A percentile compares a stretch with the other conserved stretches of the same genome.
phyloP scores from a whole-genome alignment of 2,113 vertebrate species.

The Peromyscus polionotus region DNA sequence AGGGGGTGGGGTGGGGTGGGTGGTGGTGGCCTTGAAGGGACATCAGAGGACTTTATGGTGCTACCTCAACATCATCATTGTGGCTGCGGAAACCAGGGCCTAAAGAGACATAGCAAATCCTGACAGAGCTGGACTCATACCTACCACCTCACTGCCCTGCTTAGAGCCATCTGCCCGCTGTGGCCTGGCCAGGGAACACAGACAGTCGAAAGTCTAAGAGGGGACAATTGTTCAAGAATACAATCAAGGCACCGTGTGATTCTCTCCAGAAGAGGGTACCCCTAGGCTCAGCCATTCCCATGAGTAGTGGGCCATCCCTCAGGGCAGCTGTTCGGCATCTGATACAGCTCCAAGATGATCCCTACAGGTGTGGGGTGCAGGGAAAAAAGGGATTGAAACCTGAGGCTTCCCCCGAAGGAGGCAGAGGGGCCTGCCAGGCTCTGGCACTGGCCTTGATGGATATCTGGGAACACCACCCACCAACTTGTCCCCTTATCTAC shows the following conservation, averaged over 20 bases:
- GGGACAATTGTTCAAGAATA: background rate
- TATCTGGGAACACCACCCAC: rapidly evolving
- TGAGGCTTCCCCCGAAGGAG: background rate
- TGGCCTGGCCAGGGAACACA: background rate
- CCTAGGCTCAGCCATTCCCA: rapidly evolving
- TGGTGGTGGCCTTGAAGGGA: background rate
- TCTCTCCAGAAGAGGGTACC: rapidly evolving
- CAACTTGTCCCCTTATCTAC: background rate
- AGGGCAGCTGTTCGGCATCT: background rate
- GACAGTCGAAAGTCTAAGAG: background rate
- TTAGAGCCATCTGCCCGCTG: background rate
- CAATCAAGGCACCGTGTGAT: rapidly evolving
- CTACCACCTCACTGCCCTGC: rapidly evolving
- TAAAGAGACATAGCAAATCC: background rate
- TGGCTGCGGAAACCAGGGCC: background rate
- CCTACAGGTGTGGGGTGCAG: rapidly evolving
- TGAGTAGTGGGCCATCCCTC: background rate
- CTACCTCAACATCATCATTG: rapidly evolving
- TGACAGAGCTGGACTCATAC: no score
- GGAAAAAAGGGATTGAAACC: background rate
- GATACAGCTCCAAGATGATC: background rate
- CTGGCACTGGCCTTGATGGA: background rate
- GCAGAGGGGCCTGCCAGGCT: background rate
- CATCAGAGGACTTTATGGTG: background rate
- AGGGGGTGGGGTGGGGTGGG: background rate